Evolutionary conservation across 2,888 invertebrate genomes (phyloP).

Genomic region (Melanotus villosus): DNA sequence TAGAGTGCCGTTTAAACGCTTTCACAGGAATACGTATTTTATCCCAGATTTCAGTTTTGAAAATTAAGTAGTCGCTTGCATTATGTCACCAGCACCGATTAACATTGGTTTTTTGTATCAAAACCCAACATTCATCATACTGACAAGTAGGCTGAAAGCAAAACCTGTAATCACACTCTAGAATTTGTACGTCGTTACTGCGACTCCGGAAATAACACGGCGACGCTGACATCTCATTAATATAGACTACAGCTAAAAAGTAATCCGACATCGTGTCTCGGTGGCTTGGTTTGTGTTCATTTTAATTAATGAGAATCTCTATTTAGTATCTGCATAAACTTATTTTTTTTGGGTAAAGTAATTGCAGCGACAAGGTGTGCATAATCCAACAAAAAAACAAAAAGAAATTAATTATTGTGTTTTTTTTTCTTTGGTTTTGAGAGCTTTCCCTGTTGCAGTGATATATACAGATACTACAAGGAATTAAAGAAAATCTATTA

Average conservation of each 20-base stretch:
- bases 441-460: too few species aligned
- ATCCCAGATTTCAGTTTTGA: too few species aligned
- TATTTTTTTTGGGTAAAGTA: neutral
- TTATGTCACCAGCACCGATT: constrained; percentile 14
- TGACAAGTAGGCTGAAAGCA: constrained; percentile 35
- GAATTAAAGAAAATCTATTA: too few species aligned
- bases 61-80: too few species aligned
- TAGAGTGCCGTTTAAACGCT: too few species aligned
- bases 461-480: too few species aligned
- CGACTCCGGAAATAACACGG: constrained; percentile 39
- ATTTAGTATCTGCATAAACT: constrained; percentile 20
- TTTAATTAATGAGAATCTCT: constrained; percentile 36
- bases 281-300: constrained; percentile 25
- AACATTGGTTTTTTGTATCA: constrained; percentile 25
- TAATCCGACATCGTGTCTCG: constrained; percentile 37
- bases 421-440: too few species aligned
- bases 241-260: constrained; percentile 40
- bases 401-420: too few species aligned
- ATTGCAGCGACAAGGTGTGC: too few species aligned
- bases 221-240: constrained; percentile 41
- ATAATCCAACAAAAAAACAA: too few species aligned
- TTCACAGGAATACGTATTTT: too few species aligned
- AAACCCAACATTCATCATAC: constrained; percentile 24
- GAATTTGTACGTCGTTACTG: constrained; percentile 37
- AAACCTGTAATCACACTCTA: constrained; percentile 32